Evolutionary conservation across 2,888 invertebrate species (phyloP).

Genomic region (Choristoneura rosaceana): DNA sequence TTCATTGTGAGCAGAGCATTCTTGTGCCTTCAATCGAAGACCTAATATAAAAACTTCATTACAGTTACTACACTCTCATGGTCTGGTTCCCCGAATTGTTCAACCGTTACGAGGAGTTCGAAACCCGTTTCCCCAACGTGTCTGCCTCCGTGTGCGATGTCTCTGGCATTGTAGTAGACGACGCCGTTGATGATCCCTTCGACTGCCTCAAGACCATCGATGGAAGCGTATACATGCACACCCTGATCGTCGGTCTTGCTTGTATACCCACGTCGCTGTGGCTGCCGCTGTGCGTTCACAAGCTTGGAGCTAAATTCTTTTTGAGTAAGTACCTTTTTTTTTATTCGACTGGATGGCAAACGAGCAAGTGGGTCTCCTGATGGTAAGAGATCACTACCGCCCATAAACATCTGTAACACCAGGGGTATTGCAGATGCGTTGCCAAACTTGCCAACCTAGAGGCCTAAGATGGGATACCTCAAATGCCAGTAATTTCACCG

Average conservation of each 20-base stretch:
- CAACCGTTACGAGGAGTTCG: conserved; percentile 92
- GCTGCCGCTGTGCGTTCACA: conserved; percentile 92
- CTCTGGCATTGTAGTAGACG: conserved; percentile 86
- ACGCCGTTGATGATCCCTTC: conserved; percentile 78
- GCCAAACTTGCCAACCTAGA: too few relatives aligned
- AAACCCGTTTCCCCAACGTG: conserved; percentile 87
- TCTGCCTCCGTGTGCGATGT: conserved; percentile 92
- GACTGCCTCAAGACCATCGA: conserved; percentile 88
- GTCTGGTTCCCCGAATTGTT: conserved; percentile 97
- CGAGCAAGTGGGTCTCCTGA: too few relatives aligned
- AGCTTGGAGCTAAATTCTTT: conserved; percentile 92
- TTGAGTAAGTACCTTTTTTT: conserved; percentile 90
- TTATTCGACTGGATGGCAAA: too few relatives aligned
- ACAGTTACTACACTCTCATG: conserved; percentile 95
- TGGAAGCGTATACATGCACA: conserved; percentile 89
- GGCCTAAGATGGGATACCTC: too few relatives aligned
- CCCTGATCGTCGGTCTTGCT: conserved; percentile 91
- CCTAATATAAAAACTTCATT: conserved; percentile 46
- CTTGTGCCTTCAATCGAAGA: not conserved
- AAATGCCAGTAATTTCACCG: too few relatives aligned
- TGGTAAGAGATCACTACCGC: too few relatives aligned
- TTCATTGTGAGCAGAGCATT: too few relatives aligned
- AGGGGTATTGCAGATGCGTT: too few relatives aligned
- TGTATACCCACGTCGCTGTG: conserved; percentile 93
- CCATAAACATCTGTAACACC: too few relatives aligned